Conservation (phyloP, 2,113 vertebrate genomes). For the Ia io region DNA sequence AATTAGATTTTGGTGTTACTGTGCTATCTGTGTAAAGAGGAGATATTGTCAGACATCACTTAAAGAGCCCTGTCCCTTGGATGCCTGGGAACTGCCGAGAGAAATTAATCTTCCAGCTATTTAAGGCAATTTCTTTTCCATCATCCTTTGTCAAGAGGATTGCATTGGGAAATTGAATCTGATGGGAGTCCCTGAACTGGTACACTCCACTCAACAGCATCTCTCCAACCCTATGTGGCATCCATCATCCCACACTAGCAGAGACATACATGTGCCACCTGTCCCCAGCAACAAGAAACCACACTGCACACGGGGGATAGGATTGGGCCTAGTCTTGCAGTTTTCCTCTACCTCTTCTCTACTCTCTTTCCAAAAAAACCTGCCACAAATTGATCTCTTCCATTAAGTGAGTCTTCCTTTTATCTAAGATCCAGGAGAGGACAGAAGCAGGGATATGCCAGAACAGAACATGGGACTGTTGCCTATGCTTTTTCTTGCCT, state of each 20-base stretch:
- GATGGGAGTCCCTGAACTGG: slow-evolving; percentile 68
- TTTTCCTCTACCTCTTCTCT: not conserved
- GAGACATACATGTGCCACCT: not conserved
- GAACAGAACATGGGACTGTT: not conserved
- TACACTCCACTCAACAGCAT: slow-evolving; percentile 33
- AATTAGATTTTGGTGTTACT: slow-evolving; percentile 51
- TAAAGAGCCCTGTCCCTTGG: slow-evolving; percentile 52
- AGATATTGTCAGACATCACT: slow-evolving; percentile 65
- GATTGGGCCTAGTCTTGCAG: not conserved
- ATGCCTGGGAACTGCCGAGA: slow-evolving; percentile 37
- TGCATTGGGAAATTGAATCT: slow-evolving; percentile 69
- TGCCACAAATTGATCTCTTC: not conserved
- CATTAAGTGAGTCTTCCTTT: not conserved
- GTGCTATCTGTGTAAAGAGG: slow-evolving; percentile 51
- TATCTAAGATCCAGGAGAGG: not conserved
- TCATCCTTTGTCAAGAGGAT: slow-evolving; percentile 72
- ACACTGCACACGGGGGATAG: not conserved
- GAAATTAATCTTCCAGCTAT: slow-evolving; percentile 75
- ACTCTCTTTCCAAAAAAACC: slow-evolving; percentile 42
- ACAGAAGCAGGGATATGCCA: not conserved
- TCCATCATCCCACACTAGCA: slow-evolving; percentile 22
- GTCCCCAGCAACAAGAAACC: not conserved
- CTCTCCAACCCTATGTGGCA: not conserved
- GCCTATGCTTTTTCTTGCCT: not conserved
- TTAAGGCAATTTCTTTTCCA: slow-evolving; percentile 76